A percentile compares a stretch with the other conserved stretches of the same genome.
Conservation (phyloP, 2,888 invertebrate genomes). For the Pediacus dermestoides region DNA sequence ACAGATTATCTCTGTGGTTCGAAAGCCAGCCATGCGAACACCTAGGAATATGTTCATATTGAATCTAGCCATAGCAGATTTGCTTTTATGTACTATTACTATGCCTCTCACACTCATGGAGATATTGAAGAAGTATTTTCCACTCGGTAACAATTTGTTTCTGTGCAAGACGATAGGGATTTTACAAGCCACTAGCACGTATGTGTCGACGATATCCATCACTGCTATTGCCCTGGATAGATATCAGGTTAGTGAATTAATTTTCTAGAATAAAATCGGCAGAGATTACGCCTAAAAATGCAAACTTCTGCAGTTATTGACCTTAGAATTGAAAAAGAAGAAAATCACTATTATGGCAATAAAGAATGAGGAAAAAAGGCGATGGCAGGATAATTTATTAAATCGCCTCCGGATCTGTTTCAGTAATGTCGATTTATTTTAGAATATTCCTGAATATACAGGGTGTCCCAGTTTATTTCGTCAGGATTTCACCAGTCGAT, state of each 20-base stretch:
- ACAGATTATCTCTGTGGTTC: conserved; percentile 61
- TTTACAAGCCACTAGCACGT: conserved; percentile 85
- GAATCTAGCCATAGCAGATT: conserved; percentile 82
- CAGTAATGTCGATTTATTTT: too few species aligned
- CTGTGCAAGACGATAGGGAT: conserved; percentile 84
- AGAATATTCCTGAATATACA: too few species aligned
- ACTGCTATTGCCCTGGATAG: conserved; percentile 86
- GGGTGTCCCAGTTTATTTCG: too few species aligned
- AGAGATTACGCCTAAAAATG: too few species aligned
- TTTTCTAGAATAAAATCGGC: too few species aligned
- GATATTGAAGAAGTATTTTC: conserved; percentile 82
- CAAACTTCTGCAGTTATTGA: too few species aligned
- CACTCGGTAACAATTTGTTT: conserved; percentile 71
- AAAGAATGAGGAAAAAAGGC: too few species aligned
- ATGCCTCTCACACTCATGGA: conserved; percentile 88
- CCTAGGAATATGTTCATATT: conserved; percentile 91
- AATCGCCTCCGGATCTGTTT: too few species aligned
- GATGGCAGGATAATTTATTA: too few species aligned
- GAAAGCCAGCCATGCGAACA: conserved; percentile 86
- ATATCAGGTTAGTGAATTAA: conserved; percentile 64
- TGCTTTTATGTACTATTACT: conserved; percentile 82
- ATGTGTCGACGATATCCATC: conserved; percentile 90
- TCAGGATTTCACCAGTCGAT: too few species aligned
- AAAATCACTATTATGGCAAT: too few species aligned
- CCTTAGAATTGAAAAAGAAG: too few species aligned